These are phyloP conservation scores for Passerina amoena DNA, from an alignment of 2,113 vertebrate genomes.

Conservation along the genomic window DNA sequence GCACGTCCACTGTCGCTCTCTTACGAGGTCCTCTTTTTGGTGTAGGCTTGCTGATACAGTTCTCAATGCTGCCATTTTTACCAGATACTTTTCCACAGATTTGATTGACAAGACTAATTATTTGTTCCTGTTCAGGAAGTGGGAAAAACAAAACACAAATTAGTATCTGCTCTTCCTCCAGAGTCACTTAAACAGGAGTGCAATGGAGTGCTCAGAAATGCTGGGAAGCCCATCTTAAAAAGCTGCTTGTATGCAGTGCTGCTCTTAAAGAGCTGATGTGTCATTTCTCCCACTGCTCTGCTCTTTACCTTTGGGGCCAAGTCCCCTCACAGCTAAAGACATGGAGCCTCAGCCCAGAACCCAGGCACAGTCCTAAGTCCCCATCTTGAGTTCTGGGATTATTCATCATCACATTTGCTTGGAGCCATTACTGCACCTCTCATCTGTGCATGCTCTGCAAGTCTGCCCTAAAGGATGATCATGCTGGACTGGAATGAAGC, in stretches of 20 bases:
- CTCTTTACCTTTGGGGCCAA: neutral
- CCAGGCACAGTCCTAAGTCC: neutral
- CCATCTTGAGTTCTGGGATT: rapidly evolving
- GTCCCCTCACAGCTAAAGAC: neutral
- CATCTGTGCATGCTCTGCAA: neutral
- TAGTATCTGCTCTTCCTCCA: neutral
- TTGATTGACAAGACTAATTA: conserved; percentile 94
- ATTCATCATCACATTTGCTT: neutral
- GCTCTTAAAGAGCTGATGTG: neutral
- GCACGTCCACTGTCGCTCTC: conserved; percentile 89
- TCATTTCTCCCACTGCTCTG: neutral
- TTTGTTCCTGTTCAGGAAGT: conserved; percentile 85
- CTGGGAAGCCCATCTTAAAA: neutral
- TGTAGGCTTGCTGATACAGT: conserved; percentile 85
- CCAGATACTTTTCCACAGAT: conserved; percentile 91
- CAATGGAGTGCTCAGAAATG: neutral
- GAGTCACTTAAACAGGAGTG: neutral
- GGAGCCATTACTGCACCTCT: neutral
- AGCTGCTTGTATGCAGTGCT: neutral
- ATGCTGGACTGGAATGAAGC: neutral
- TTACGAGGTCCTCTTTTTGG: conserved; percentile 95
- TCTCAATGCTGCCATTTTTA: conserved; percentile 84
- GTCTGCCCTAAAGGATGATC: neutral
- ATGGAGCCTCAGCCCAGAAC: neutral
- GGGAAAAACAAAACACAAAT: neutral